Conservation (phyloP, 2,888 invertebrate genomes). For the Venustoraphidia nigricollis region DNA sequence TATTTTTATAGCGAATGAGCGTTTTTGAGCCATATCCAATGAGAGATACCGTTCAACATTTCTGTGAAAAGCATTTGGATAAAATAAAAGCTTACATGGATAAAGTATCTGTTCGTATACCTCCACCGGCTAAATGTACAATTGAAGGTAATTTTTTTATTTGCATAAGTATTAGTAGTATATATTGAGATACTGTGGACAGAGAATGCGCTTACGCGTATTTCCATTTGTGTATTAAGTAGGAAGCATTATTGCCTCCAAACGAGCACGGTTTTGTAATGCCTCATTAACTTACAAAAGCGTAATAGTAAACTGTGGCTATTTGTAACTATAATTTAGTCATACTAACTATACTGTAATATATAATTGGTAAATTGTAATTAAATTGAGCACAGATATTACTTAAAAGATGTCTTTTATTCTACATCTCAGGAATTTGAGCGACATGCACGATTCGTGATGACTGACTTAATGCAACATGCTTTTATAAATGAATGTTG, state of each 20-base stretch:
- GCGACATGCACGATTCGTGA: too few relatives aligned
- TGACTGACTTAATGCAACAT: too few relatives aligned
- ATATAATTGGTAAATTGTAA: too few relatives aligned
- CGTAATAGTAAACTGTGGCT: not conserved
- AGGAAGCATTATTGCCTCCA: not conserved
- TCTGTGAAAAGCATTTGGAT: slow-evolving; percentile 86
- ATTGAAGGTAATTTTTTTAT: slow-evolving; percentile 57
- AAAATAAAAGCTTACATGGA: slow-evolving; percentile 88
- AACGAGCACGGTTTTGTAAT: not conserved
- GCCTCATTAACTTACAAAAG: not conserved
- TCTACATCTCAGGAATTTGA: too few relatives aligned
- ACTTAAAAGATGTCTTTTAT: too few relatives aligned
- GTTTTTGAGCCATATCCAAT: slow-evolving; percentile 85
- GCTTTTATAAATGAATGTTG: too few relatives aligned
- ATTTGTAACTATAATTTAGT: too few relatives aligned
- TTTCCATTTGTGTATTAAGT: too few relatives aligned
- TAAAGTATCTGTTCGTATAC: slow-evolving; percentile 66
- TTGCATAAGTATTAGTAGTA: not conserved
- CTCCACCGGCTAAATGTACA: slow-evolving; percentile 84
- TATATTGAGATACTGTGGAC: not conserved
- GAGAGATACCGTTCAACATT: slow-evolving; percentile 85
- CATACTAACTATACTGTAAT: too few relatives aligned
- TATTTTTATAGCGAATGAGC: slow-evolving; percentile 45
- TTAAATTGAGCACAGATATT: too few relatives aligned
- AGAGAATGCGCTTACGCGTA: not conserved